These are phyloP conservation scores for Chiloscyllium punctatum DNA, from an alignment of 2,797 vertebrate genomes.

Conservation along the genomic window DNA sequence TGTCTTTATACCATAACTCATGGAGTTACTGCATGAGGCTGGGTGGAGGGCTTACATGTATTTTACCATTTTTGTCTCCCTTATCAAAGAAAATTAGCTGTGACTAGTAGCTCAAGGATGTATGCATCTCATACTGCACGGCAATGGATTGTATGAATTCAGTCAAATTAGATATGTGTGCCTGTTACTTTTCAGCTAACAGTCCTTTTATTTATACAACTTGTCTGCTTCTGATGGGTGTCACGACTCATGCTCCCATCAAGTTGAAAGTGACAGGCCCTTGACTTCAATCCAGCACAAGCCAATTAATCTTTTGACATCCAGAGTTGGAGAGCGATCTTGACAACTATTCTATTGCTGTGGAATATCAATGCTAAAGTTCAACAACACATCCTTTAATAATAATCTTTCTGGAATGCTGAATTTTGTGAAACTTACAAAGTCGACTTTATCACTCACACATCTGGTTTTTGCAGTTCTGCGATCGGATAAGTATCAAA, in stretches of 20 bases:
- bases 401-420: neutral
- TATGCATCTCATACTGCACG: neutral
- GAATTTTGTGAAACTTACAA: neutral
- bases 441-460: neutral
- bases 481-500: neutral
- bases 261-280: neutral
- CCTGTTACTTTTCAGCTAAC: neutral
- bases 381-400: neutral
- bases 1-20: neutral
- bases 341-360: neutral
- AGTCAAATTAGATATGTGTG: neutral
- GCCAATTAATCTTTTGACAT: constrained; percentile 8
- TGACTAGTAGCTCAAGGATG: neutral
- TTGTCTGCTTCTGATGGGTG: neutral
- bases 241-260: neutral
- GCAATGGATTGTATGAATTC: neutral
- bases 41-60: too few species aligned
- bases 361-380: neutral
- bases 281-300: neutral
- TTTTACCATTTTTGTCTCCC: neutral
- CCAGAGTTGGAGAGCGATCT: neutral
- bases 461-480: neutral
- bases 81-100: neutral
- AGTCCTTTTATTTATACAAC: constrained; percentile 16
- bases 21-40: neutral